Conservation (phyloP, 2,113 vertebrate species). For the Brachypteracias leptosomus region DNA sequence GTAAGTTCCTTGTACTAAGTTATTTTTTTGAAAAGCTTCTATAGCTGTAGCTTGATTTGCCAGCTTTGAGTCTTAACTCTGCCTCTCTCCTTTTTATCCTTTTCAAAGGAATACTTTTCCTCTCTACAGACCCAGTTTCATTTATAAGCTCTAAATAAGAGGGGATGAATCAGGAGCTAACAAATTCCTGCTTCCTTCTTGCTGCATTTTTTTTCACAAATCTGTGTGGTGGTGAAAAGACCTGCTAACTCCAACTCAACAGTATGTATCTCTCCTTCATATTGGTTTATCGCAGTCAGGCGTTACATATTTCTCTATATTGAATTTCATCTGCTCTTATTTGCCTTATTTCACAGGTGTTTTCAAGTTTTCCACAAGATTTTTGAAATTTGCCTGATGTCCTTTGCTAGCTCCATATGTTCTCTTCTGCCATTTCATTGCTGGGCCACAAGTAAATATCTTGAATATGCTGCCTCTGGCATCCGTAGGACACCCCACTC, state of each 20-base stretch:
- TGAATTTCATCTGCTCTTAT: neutral
- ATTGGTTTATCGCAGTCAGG: neutral
- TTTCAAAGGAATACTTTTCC: slow-evolving; percentile 2
- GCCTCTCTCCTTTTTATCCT: slow-evolving; percentile 2
- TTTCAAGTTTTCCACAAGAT: neutral
- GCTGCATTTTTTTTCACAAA: neutral
- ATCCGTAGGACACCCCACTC: neutral
- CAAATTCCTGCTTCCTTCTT: neutral
- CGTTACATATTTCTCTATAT: neutral
- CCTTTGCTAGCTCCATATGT: neutral
- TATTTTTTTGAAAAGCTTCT: neutral
- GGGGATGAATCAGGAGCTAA: neutral
- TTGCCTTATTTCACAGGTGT: neutral
- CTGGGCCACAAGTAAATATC: neutral
- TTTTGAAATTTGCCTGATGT: neutral
- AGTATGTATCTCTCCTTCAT: neutral
- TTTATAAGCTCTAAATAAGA: slow-evolving; percentile 1
- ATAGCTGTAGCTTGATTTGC: neutral
- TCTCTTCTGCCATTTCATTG: neutral
- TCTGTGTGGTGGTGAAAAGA: neutral
- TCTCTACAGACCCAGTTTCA: slow-evolving; percentile 26
- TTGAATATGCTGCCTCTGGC: neutral
- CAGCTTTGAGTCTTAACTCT: slow-evolving; percentile 10
- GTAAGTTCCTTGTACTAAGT: neutral
- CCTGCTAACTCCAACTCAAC: neutral